These are phyloP conservation scores for Andinoacara biseriatus DNA, from an alignment of 2,113 vertebrate species.

Conservation along the genomic window DNA sequence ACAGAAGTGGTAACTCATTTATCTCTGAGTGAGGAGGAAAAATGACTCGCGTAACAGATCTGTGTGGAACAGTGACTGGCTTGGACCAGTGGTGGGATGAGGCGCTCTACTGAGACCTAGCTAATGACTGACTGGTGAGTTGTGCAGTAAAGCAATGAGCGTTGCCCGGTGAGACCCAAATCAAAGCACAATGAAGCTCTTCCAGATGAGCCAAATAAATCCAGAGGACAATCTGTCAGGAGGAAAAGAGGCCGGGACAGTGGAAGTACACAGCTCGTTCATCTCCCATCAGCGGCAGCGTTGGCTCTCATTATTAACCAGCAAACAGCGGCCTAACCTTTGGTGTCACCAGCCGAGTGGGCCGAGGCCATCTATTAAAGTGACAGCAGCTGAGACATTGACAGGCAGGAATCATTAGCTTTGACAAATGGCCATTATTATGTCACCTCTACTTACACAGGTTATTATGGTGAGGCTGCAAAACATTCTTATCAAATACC, in stretches of 20 bases:
- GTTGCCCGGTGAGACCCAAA: background rate
- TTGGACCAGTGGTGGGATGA: background rate
- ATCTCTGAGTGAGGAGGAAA: background rate
- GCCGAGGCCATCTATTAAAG: conserved; percentile 29
- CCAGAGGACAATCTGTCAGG: conserved; percentile 2
- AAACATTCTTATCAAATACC: conserved; percentile 28
- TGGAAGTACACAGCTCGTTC: conserved; percentile 36
- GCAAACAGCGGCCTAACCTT: conserved; percentile 48
- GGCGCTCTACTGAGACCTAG: background rate
- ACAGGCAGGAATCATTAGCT: conserved; percentile 58
- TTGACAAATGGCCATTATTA: conserved; percentile 62
- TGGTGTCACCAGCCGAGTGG: conserved; percentile 42
- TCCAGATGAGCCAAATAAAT: background rate
- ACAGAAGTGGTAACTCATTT: background rate
- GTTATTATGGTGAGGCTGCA: conserved; percentile 21
- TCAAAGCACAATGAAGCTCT: background rate
- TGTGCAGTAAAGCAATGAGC: accelerated
- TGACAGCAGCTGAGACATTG: conserved; percentile 36
- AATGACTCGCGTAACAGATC: background rate
- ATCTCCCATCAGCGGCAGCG: conserved; percentile 30
- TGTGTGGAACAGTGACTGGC: background rate
- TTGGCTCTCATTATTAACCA: conserved; percentile 48
- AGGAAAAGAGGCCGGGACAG: background rate
- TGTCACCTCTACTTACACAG: conserved; percentile 56
- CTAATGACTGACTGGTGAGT: background rate